Percentiles rank a stretch among this genome's conserved stretches.
Conservation (phyloP, 2,888 invertebrate species). For the Xylophagus ater region DNA sequence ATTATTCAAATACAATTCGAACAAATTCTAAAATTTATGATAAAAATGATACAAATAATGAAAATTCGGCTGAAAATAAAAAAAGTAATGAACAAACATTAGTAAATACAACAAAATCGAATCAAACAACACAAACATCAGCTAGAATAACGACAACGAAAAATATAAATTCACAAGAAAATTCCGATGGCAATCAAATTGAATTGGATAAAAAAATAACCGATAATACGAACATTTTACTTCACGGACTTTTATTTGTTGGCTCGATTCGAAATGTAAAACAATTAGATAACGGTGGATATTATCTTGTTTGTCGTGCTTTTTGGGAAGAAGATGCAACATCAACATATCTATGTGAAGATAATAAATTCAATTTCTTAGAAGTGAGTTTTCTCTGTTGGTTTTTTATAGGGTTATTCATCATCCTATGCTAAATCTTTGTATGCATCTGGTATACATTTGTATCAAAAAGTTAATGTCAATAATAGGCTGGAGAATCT, state of each 20-base stretch:
- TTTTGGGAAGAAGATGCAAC: conserved; percentile 32
- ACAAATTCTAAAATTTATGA: not conserved
- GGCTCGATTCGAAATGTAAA: conserved; percentile 25
- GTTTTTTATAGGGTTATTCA: not conserved
- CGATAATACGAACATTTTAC: conserved; percentile 15
- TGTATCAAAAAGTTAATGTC: too few relatives aligned
- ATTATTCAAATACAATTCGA: not conserved
- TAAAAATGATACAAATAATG: not conserved
- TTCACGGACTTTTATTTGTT: conserved; percentile 32
- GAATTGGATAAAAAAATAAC: conserved; percentile 3
- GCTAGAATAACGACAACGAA: not conserved
- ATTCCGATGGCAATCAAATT: too few relatives aligned
- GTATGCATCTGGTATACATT: too few relatives aligned
- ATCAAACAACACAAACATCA: conserved; percentile 2
- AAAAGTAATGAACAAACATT: not conserved
- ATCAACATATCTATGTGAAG: conserved; percentile 19
- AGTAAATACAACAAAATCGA: conserved; percentile 1
- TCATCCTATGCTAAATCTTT: too few relatives aligned
- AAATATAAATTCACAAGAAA: not conserved
- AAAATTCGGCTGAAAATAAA: not conserved
- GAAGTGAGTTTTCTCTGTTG: conserved; percentile 21
- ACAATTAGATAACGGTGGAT: conserved; percentile 17
- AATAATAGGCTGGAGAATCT: too few relatives aligned
- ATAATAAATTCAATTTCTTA: conserved; percentile 26
- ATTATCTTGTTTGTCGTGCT: conserved; percentile 27